Evolutionary conservation across 2,113 vertebrate species (phyloP), one percentile per base, ranked within the genome.

Genomic region (Maccullochella peelii): DNA sequence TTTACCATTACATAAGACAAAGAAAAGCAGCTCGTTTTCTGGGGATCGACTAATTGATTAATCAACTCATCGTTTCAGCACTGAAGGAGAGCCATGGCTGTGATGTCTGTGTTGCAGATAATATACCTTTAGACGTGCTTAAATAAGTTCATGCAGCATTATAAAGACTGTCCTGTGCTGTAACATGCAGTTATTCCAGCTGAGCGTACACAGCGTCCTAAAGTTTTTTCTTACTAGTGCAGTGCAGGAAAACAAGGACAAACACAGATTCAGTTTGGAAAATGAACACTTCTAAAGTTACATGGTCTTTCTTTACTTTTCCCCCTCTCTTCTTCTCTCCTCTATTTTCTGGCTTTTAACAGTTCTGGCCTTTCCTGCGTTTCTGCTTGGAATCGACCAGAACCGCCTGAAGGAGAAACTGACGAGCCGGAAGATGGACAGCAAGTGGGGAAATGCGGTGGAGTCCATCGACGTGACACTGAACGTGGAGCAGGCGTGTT

Each of bases 391-490:
- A 30, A 99, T 99, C 65, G 95, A 98, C 88, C 97, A 99, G 92
- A 94, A 94, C 8, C 96, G 98, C 25, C 91, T 99, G 47, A 99
- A 97, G 84, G 98, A 99, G 82, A 99, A 99, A 77, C 92, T 99
- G 78, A 99, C 98, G 11, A 99, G 98, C 93, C 94, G 98, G 30
- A 98, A 99, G 94, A 99, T 99, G 98, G 98, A 99, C 82, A 98
- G 98, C 94, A 99, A 97, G 89, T 99, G 98, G 98, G 98, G 98
- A 7, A 98, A 95, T 58, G 96, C 97, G 38, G 93, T 97, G 0
- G 98, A 99, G 91, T 98, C 97, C 55, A 99, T 99, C 16, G 92
- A 99, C 0, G 98, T 99, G 86, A 99, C 98, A 0, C 95, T 99
- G 54, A 99, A 99, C 0, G 98, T 99, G 93, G 98, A 99, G 82